Evolutionary conservation across 1,140 invertebrate genomes (phyloP).

Genomic region (Chelonus insularis): DNA sequence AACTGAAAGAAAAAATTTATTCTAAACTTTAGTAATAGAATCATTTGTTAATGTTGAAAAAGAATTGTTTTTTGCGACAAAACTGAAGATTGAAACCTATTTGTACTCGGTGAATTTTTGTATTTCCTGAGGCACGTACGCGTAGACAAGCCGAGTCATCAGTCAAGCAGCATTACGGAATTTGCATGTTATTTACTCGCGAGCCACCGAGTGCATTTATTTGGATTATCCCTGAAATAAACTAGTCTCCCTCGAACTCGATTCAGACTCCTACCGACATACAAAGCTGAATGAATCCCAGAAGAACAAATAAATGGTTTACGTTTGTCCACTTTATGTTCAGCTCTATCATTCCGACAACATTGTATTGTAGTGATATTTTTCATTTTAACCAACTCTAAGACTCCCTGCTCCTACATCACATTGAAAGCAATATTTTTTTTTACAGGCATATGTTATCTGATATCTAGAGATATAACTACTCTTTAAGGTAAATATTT

Average conservation of each 20-base stretch:
- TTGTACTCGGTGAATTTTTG: background rate
- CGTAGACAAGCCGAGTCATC: conserved; percentile 54
- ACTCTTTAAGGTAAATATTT: too few relatives aligned
- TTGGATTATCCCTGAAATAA: conserved; percentile 63
- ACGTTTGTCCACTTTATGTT: conserved; percentile 54
- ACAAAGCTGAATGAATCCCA: conserved; percentile 31
- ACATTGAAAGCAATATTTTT: background rate
- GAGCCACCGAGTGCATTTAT: conserved; percentile 61
- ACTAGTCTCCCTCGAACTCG: conserved; percentile 35
- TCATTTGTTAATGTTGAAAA: too few relatives aligned
- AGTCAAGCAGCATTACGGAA: conserved; percentile 62
- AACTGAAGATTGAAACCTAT: background rate
- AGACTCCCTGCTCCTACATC: background rate
- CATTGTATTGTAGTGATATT: background rate
- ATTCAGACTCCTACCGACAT: background rate
- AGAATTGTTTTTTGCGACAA: too few relatives aligned
- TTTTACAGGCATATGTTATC: too few relatives aligned
- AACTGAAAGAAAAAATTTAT: too few relatives aligned
- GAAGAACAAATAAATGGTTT: conserved; percentile 53
- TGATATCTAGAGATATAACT: too few relatives aligned
- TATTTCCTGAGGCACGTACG: conserved; percentile 36
- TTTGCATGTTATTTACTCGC: conserved; percentile 63
- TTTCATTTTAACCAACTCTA: background rate
- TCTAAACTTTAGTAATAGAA: too few relatives aligned
- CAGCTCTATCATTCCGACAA: conserved; percentile 46